Base-by-base conservation (phyloP, 2,888 invertebrate genomes). In the Patella depressa region DNA sequence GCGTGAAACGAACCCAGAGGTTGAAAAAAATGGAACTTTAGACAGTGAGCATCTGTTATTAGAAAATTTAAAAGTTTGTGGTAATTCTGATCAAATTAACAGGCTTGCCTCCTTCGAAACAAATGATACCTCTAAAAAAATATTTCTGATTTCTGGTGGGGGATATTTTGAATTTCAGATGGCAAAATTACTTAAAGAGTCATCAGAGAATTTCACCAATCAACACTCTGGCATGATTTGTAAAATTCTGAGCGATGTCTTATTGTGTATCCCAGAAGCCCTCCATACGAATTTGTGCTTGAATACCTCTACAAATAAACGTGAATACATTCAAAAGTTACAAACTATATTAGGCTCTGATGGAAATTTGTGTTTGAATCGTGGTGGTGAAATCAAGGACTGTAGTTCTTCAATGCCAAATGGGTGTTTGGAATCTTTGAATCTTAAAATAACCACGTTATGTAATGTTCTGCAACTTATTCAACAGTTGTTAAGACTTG, bases 121-220 rank as follows among this genome's bases (percentile, higher is more conserved):
- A 9, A 45, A 45, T 45, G 45, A 9, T 45, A 45, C 7, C 45
- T 7, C 45, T 45, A 7, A 45, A 45, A 45, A 45, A 45, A 7
- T 45, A 7, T 9, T 9, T 45, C 45, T 76, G n/a, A 24, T 86
- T 17, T 73, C 78, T 72, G 82, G 81, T 11, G 84, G 84, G 34
- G 85, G 85, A 11, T 75, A 77, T 65, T 86, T 86, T 81, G 87
- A 87, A 76, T 70, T 82, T 24, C 73, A 84, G 12, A 15, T 85
- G 17, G 73, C 73, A 12, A 72, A 81, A 29, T 24, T 81, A 11
- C 53, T 85, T 2, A 53, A 77, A 3, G 57, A 79, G 15, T 79
- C 78, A 34, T 53, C 24, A 5, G 53, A 76, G 57, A 73, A 59
- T n/a, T 77, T 76, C 53, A 59, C 29, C 14, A 77, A 77, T 75